Percentiles rank a stretch among this genome's conserved stretches.
phyloP scores from a whole-genome alignment of 2,888 invertebrate genomes.

The Sminthurinus aureus region DNA sequence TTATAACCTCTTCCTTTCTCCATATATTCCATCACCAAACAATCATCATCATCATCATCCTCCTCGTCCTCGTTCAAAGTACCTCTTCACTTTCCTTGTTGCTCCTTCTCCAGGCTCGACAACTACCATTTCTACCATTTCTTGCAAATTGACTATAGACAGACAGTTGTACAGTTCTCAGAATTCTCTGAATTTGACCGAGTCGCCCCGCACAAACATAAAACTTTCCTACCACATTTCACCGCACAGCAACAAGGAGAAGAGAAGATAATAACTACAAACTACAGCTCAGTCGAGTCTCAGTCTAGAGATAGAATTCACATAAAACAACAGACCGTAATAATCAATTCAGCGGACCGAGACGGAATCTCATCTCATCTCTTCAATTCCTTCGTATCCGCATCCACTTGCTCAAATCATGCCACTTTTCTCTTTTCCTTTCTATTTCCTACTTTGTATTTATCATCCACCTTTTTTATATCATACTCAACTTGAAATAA shows the following conservation, averaged over 20 bases:
- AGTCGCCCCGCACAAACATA: not conserved
- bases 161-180: too few relatives aligned
- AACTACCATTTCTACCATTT: not conserved
- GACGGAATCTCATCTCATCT: not conserved
- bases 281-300: too few relatives aligned
- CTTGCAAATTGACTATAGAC: conserved; percentile 41
- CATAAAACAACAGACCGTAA: conserved; percentile 35
- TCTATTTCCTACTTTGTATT: too few relatives aligned
- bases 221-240: too few relatives aligned
- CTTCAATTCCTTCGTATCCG: conserved; percentile 10
- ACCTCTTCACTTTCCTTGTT: not conserved
- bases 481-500: too few relatives aligned
- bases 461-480: not conserved
- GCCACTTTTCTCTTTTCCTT: not conserved
- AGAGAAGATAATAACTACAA: too few relatives aligned
- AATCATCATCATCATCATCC: conserved; percentile 30
- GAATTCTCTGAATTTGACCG: not conserved
- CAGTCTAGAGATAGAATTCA: not conserved
- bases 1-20: not conserved
- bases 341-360: conserved; percentile 40
- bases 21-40: conserved; percentile 29
- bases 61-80: not conserved
- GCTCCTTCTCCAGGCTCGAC: conserved; percentile 6
- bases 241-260: too few relatives aligned
- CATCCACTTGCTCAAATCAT: not conserved